Base-by-base conservation (phyloP, 2,888 invertebrate species). In the Hemicrepidius hirtus region DNA sequence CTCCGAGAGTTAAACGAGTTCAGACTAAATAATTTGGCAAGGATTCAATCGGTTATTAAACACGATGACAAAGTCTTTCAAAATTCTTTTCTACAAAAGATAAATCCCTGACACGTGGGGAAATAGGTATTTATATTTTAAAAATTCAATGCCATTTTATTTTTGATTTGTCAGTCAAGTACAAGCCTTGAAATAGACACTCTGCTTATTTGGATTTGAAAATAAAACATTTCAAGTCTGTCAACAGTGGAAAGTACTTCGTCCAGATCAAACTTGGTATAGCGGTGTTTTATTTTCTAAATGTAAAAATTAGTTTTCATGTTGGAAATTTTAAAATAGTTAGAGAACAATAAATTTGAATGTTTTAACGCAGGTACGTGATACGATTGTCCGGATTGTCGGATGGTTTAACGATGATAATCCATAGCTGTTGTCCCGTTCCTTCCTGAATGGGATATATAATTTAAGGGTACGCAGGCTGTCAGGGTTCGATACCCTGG, bases 401-500 rank as follows among this genome's bases (percentile, higher is more conserved):
- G 13, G 24, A 28, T 13, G 53, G 5, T n/a, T 20, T 53, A 53
- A 53, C 32, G 57, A 57, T 24, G 20, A 44, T 59, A 68, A 57
- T 53, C 21, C 18, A 66, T 55, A 46, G 44, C 57, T 16, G 9
- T 40, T 12, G 53, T 63, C 12, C 40, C 32, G 63, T 71, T 70
- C 60, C 67, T 55, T 50, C n/a, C 40, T 72, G 63, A 64, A 64
- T 68, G 63, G 32, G 35, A 62, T 50, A 63, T 44, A 72, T 68
- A 62, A 71, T 62, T 67, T 66, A 67, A 67, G 66, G 71, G 67
- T 71, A 60, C 65, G 63, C 71, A 65, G 72, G 35, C 46, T 72
- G 66, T 63, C 70, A 59, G 69, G 73, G 75, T 76, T 76, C 76
- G 76, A 76, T 75, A 75, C 69, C 76, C 73, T 50, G 75, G 75